A percentile compares a stretch with the other conserved stretches of the same genome.
These are phyloP conservation scores for Stramonita haemastoma DNA, from an alignment of 2,888 invertebrate species.

Conservation along the genomic window DNA sequence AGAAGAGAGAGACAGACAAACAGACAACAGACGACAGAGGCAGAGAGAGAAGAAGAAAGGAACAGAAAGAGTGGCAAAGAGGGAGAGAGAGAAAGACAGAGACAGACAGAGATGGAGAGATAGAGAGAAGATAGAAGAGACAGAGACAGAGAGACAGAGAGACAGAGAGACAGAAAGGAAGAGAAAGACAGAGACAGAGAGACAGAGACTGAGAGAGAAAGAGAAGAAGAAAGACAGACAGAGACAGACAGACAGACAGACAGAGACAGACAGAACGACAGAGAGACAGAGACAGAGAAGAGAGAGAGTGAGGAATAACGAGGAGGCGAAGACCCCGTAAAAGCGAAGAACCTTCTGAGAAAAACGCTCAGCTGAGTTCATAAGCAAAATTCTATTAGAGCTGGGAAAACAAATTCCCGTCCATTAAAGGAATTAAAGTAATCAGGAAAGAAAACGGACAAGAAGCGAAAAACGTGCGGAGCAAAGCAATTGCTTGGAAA, in stretches of 20 bases:
- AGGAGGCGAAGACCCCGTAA: background rate
- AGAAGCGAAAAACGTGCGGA: background rate
- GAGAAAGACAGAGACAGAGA: background rate
- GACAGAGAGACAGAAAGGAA: slow-evolving; percentile 10
- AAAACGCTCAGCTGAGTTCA: background rate
- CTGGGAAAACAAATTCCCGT: background rate
- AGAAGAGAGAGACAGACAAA: background rate
- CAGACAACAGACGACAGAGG: too few relatives aligned
- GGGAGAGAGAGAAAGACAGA: too few relatives aligned
- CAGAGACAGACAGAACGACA: slow-evolving; percentile 12
- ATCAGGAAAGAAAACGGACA: background rate
- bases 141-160: background rate
- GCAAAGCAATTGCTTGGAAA: too few relatives aligned
- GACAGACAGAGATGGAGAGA: background rate
- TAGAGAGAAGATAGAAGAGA: slow-evolving; percentile 22
- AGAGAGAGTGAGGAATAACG: background rate
- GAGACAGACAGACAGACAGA: background rate
- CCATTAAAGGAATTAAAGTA: background rate
- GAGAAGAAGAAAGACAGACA: background rate
- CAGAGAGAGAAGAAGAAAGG: background rate
- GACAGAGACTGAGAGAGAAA: background rate
- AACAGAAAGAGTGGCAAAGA: too few relatives aligned
- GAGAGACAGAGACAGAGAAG: slow-evolving; percentile 26
- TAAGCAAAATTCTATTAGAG: slow-evolving; percentile 12
- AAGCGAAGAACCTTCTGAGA: background rate